Base-by-base conservation (phyloP, 2,113 vertebrate genomes). In the Lynx canadensis region DNA sequence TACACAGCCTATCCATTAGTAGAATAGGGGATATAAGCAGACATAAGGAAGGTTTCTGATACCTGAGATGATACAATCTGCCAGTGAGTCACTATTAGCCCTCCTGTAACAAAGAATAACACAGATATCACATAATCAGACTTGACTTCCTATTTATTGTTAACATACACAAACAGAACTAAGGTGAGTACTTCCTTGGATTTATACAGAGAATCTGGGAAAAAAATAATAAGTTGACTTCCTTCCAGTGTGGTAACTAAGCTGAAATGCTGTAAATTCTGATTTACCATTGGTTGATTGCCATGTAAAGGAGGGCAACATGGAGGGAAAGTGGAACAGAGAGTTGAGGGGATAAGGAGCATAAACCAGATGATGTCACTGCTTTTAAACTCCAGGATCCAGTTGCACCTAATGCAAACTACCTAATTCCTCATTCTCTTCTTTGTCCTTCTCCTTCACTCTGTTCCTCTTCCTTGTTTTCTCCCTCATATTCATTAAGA, bases 141-240 rank as follows among this genome's bases (percentile, higher is more conserved):
- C 57, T 76, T 48, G 48, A 50, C 14, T 87, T 94, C 36, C 60
- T 23, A 45, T 78, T 96, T 83, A 69, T 23, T 90, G 14, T 29
- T 66, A 57, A 36, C 0, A 38, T 82, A 19, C 7, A 87, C 45
- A 81, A 29, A 36, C 27, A 48, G 36, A 85, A 7, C 4, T 66
- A 80, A 63, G 11, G 27, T 14, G 33, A 60, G 25, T 74, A 66
- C 18, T 78, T 57, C 60, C 10, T 57, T 66, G 36, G 48, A 71
- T 85, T 84, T 63, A 71, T 65, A 36, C 50, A n/a, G 38, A 63
- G 38, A 80, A 52, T 71, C 3, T 80, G 29, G 21, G 71, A 41
- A n/a, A 27, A 33, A 60, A 90, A 66, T 14, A 31, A 31, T 14
- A 13, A 2, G 0, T 60, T 85, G 33, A 23, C 1, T 29, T 84